These are phyloP conservation scores for Apteryx mantelli DNA, from an alignment of 2,113 vertebrate species.

Conservation along the genomic window DNA sequence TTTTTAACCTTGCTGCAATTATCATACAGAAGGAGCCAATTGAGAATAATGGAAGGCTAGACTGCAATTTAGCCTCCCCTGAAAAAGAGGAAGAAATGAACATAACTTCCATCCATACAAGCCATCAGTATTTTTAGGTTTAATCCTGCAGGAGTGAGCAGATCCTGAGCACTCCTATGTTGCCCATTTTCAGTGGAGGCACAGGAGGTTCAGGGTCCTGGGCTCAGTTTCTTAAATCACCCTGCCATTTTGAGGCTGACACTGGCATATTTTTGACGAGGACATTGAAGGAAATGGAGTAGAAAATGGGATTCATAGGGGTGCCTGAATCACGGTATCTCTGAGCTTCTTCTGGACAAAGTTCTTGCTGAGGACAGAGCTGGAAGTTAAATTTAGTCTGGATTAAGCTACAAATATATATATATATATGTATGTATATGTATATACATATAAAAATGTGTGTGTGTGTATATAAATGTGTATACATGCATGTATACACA, in stretches of 20 bases:
- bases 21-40: constrained; percentile 1
- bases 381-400: not conserved
- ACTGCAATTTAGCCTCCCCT: constrained; percentile 28
- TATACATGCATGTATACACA: not conserved
- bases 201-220: not conserved
- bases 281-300: not conserved
- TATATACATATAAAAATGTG: not conserved
- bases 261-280: not conserved
- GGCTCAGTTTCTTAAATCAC: not conserved
- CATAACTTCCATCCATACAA: not conserved
- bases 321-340: not conserved
- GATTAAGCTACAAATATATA: not conserved
- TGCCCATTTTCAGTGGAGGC: not conserved
- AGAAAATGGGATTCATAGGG: not conserved
- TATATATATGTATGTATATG: not conserved
- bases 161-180: not conserved
- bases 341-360: not conserved
- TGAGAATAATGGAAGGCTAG: constrained; percentile 31
- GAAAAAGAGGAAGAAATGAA: constrained; percentile 20
- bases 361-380: not conserved
- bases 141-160: not conserved
- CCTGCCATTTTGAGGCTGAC: not conserved
- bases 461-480: not conserved
- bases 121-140: not conserved
- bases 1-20: constrained; percentile 61